phyloP scores from a whole-genome alignment of 2,888 invertebrate genomes.

The Julus scandinavius region DNA sequence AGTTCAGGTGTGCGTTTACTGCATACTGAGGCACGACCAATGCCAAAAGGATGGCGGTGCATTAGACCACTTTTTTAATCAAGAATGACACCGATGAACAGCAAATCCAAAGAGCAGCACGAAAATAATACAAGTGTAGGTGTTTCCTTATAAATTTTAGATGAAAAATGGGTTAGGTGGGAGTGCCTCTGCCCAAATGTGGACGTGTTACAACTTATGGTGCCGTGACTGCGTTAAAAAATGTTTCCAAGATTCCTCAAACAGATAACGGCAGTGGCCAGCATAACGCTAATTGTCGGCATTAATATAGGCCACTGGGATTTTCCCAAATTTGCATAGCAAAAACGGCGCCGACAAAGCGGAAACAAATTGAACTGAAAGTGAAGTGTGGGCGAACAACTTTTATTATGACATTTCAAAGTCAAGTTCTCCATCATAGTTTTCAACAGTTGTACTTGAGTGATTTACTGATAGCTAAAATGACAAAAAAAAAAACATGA shows the following conservation, averaged over 20 bases:
- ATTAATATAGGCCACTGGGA: constrained; percentile 33
- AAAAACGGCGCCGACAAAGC: not conserved
- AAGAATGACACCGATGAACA: constrained; percentile 2
- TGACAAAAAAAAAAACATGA: too few relatives aligned
- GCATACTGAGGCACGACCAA: not conserved
- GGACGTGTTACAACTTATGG: not conserved
- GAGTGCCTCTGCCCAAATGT: not conserved
- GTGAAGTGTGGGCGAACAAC: not conserved
- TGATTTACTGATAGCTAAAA: too few relatives aligned
- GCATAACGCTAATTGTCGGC: not conserved
- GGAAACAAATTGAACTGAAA: too few relatives aligned
- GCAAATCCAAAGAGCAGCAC: not conserved
- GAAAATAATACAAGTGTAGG: not conserved
- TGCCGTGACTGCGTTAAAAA: constrained; percentile 33
- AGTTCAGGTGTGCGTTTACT: not conserved
- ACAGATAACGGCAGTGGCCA: not conserved
- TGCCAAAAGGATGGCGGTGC: not conserved
- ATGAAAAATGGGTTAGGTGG: constrained; percentile 45
- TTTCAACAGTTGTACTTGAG: too few relatives aligned
- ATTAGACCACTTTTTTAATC: not conserved
- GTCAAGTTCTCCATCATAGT: not conserved
- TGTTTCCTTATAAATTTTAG: constrained; percentile 18
- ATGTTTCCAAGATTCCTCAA: constrained; percentile 30
- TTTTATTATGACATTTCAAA: not conserved
- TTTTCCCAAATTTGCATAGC: not conserved